A percentile compares a stretch with the other conserved stretches of the same genome.
phyloP scores from a whole-genome alignment of 1,140 invertebrate species.

The Nephotettix cincticeps region DNA sequence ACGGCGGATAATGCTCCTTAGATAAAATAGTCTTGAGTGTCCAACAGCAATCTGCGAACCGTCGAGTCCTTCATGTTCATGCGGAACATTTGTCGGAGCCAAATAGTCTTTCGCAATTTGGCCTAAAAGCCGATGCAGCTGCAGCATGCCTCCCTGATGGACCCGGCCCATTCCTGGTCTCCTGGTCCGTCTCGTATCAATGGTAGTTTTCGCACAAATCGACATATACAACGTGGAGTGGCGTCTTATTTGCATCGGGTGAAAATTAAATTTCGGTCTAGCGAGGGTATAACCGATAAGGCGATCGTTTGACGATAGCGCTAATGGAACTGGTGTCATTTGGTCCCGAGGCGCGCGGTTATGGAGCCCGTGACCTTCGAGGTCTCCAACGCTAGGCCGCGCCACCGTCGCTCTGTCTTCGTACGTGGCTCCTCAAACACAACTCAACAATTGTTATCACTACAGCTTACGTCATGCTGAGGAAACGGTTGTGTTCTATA shows the following conservation, averaged over 20 bases:
- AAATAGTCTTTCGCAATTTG: conserved; percentile 17
- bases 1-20: no score
- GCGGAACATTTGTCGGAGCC: neutral
- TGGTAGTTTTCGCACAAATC: neutral
- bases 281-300: conserved; percentile 7
- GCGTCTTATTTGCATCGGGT: conserved; percentile 13
- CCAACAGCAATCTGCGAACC: no score
- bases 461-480: no score
- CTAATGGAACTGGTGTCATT: conserved; percentile 23
- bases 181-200: neutral
- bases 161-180: neutral
- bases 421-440: neutral
- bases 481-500: no score
- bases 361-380: conserved; percentile 13
- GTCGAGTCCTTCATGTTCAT: no score
- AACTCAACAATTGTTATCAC: no score
- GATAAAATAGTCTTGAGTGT: no score
- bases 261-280: conserved; percentile 22
- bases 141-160: neutral
- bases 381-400: neutral
- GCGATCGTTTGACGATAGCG: conserved; percentile 16
- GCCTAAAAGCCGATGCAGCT: conserved; percentile 17
- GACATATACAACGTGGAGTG: neutral
- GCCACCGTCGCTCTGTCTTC: neutral
- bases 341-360: neutral